Evolutionary conservation across 35 echinoderm and acorn worm genomes (phyloP).

Genomic region (Hemicentrotus pulcherrimus): DNA sequence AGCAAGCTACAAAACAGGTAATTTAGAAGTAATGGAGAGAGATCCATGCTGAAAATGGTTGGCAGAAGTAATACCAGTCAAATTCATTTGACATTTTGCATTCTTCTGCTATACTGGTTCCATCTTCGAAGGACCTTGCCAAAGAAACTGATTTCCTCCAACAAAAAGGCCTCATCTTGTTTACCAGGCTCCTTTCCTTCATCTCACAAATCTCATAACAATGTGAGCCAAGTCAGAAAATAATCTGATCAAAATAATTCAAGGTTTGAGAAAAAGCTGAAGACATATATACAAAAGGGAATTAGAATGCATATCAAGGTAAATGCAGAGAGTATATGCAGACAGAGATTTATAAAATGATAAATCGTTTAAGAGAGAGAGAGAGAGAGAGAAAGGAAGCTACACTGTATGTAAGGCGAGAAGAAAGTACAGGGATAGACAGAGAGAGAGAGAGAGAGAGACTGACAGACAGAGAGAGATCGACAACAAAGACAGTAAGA

Average conservation of each 20-base stretch:
- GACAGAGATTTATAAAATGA: not conserved
- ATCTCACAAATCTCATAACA: not conserved
- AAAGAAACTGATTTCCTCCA: not conserved
- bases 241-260: not conserved
- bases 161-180: not conserved
- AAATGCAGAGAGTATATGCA: not conserved
- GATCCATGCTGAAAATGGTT: not conserved
- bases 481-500: too few relatives aligned
- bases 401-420: too few relatives aligned
- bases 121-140: not conserved
- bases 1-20: too few relatives aligned
- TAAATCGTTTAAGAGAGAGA: too few relatives aligned
- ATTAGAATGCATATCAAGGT: too few relatives aligned
- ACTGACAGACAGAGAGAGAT: too few relatives aligned
- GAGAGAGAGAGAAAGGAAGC: too few relatives aligned
- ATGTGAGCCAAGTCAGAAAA: not conserved
- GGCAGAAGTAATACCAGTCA: not conserved
- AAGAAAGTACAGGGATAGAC: too few relatives aligned
- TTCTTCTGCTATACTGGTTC: not conserved
- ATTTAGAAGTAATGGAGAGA: not conserved
- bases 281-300: too few relatives aligned
- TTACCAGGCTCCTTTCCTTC: not conserved
- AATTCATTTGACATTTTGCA: not conserved
- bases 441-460: too few relatives aligned
- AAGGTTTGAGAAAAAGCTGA: not conserved